A percentile compares a stretch with the other conserved stretches of the same genome.
Conservation (phyloP, 2,888 invertebrate genomes). For the Sarcophaga rosellei region DNA sequence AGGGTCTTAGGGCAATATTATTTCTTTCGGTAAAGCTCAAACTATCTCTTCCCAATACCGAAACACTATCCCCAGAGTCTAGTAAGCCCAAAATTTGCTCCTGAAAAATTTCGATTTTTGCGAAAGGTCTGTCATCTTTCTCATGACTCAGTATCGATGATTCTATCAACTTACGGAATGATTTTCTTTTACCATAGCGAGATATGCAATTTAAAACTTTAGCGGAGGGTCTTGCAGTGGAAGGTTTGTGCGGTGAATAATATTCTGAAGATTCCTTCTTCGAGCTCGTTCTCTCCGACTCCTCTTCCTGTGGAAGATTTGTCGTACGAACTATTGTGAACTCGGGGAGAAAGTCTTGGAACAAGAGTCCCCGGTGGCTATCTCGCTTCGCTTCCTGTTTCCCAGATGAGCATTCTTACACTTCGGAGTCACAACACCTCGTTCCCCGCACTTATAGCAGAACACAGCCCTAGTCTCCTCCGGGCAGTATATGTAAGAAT, state of each 20-base stretch:
- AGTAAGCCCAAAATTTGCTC: not conserved
- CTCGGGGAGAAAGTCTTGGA: not conserved
- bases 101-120: not conserved
- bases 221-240: no score
- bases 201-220: not conserved
- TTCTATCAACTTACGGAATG: conserved; percentile 6
- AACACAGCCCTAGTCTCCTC: not conserved
- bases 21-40: conserved; percentile 23
- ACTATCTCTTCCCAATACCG: conserved; percentile 43
- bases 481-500: conserved; percentile 13
- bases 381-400: conserved; percentile 15
- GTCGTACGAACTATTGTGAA: not conserved
- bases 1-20: conserved; percentile 6
- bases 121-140: conserved; percentile 31
- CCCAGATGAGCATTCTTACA: conserved; percentile 4
- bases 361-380: conserved; percentile 13
- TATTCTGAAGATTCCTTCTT: no score
- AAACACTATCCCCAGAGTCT: conserved; percentile 49
- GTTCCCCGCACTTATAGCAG: not conserved
- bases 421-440: not conserved
- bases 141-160: not conserved
- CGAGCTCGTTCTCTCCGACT: not conserved
- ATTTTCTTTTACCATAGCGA: not conserved
- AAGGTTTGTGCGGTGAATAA: no score
- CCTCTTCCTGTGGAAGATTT: not conserved